Percentiles rank a stretch among this genome's conserved stretches.
phyloP scores from a whole-genome alignment of 2,113 vertebrate genomes.

The Scolopax mira region DNA sequence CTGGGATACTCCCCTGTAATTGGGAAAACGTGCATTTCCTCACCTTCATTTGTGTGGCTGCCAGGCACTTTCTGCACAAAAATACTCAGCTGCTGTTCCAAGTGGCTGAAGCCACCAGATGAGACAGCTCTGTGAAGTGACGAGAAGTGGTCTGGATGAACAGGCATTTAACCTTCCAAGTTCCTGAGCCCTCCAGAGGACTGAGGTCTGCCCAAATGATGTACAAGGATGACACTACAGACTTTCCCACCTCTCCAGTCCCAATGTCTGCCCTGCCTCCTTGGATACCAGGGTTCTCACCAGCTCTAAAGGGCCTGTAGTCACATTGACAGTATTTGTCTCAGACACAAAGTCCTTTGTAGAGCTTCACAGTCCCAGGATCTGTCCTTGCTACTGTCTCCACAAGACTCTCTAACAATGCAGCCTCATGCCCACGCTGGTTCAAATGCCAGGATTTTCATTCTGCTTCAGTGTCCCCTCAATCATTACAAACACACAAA shows the following conservation, averaged over 20 bases:
- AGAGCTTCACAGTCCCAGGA: neutral
- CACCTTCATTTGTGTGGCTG: neutral
- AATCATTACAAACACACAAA: neutral
- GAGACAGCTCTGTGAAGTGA: neutral
- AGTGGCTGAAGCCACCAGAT: neutral
- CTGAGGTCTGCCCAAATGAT: neutral
- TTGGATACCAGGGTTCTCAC: neutral
- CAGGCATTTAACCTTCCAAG: neutral
- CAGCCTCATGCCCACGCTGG: neutral
- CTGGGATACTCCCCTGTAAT: fast-evolving
- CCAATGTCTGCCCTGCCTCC: neutral
- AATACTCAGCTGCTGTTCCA: neutral
- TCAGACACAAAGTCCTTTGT: neutral
- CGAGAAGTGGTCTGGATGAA: neutral
- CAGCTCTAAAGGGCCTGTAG: neutral
- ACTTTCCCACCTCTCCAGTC: neutral
- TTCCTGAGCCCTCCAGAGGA: neutral
- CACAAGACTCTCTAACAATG: neutral
- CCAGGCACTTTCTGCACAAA: neutral
- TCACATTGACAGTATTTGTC: neutral
- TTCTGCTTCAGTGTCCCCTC: neutral
- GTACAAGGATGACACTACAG: neutral
- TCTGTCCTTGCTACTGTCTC: neutral
- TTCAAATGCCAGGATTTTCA: neutral
- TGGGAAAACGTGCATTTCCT: neutral